Evolutionary conservation across 1,140 invertebrate species (phyloP), one percentile per base, ranked within the genome.

Genomic region (Chrysoperla carnea): DNA sequence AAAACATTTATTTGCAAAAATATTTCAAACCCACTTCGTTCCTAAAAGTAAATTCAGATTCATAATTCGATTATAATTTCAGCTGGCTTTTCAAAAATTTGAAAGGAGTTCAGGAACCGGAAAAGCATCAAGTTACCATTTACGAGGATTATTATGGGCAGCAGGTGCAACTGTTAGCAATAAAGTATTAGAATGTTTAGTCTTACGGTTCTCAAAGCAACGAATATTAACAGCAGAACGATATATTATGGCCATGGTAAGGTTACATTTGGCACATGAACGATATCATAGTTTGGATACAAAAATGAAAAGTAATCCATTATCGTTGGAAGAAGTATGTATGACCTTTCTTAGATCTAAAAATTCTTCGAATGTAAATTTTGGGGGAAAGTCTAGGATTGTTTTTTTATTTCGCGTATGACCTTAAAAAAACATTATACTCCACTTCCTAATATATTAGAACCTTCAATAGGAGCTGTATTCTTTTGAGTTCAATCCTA

Each of bases 101-200:
- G 72, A 74, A 53, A 57, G 67, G 45, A 56, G 63, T 42, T 66
- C 68, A 43, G 60, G 59, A 50, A 58, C 60, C 8, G 65, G 64
- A 4, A 75, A 74, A 63, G 75, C 73, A 1, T 75, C 69, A 36
- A 75, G 73, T 46, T 80, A 78, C 55, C 66, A 72, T 50, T 57
- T 81, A 46, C 61, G 78, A 50, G 64, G 67, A 15, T 61, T 79
- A 41, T 60, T 81, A 39, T 76, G 74, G 71, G 77, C 78, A 60
- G 72, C 75, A 17, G 78, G 77, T 41, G 68, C 75, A 41, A 72
- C 74, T 4, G 78, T 77, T 6, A 75, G 72, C 51, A 82, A 82
- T 58, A 82, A 82, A 66, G 79, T 81, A 42, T 60, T 81, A 39
- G 79, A 82, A 66, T 78, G 76, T 58, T 57, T 80, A 12, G 73